A percentile compares a stretch with the other conserved stretches of the same genome.
Conservation (phyloP, 2,113 vertebrate genomes). For the Gadus macrocephalus region DNA sequence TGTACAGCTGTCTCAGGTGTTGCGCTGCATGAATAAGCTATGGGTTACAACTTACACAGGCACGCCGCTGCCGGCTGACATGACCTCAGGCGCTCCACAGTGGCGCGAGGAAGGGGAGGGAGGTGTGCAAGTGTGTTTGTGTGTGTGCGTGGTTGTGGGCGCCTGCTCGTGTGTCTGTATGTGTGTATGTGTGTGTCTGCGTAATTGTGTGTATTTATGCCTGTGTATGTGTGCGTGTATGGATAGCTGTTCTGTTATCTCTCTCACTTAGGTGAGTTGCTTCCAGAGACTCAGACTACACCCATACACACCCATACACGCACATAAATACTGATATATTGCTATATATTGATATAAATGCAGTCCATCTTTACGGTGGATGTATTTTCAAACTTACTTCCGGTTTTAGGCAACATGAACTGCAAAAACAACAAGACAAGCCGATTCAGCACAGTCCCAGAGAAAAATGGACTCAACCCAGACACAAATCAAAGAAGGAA, state of each 20-base stretch:
- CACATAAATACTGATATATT: too few species aligned
- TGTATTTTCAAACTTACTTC: neutral
- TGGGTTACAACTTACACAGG: conserved; percentile 16
- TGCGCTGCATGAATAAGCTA: conserved; percentile 62
- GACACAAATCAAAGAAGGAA: conserved; percentile 25
- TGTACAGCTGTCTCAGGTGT: conserved; percentile 49
- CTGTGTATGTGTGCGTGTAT: conserved; percentile 40
- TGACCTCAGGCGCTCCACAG: too few species aligned
- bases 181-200: too few species aligned
- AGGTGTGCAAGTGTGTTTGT: too few species aligned
- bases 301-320: neutral
- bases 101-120: too few species aligned
- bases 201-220: too few species aligned
- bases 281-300: conserved; percentile 7
- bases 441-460: neutral
- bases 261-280: conserved; percentile 36
- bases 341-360: too few species aligned
- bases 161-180: too few species aligned
- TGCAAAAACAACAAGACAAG: neutral
- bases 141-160: too few species aligned
- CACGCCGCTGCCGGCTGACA: too few species aligned
- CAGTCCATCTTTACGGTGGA: too few species aligned
- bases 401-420: conserved; percentile 37
- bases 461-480: conserved; percentile 11
- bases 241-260: conserved; percentile 41